Base-by-base conservation (phyloP, 2,888 invertebrate genomes). In the Hemithea aestivaria region DNA sequence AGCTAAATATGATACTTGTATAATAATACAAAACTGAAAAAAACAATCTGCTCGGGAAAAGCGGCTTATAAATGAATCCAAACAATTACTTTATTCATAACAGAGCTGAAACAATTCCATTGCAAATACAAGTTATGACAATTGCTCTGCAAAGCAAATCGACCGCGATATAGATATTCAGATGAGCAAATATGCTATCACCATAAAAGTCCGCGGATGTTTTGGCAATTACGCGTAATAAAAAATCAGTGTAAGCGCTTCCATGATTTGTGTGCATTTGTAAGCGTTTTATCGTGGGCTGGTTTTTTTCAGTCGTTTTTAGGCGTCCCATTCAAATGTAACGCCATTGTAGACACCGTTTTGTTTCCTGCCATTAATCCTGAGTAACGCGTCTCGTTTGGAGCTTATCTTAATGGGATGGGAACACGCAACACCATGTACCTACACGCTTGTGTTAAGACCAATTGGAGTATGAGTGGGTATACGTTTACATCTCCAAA, bases 401-500 rank as follows among this genome's bases (percentile, higher is more conserved):
- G 62, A 63, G 72, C 73, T 75, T 76, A 75, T 73, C 75, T 73
- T 72, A 73, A 76, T 73, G 67, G 69, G 57, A 55, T 46, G 62
- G 62, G 61, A 65, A 62, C 75, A 76, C 66, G 73, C 69, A 65
- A 74, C 63, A 65, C 57, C 60, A 60, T 53, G 60, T 60, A 50
- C 16, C 16, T 16, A 16, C 21, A 31, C 42, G 48, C 53, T 52
- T 48, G 48, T 53, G 42, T 62, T 59, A 56, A 57, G 52, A 56
- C 56, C 62, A 58, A 65, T 63, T 57, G 30, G 51, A 58, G 51
- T 62, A 57, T 55, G 55, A 62, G 56, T 53, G 45, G 49, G 53
- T 41, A 44, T 40, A 52, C 56, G 54, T 54, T 51, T 39, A 42
- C 40, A 52, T 57, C 56, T 53, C 49, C 38, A 38, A 27, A 40